Evolutionary conservation across 2,797 vertebrate genomes (phyloP).

Genomic region (Phoebastria nigripes): DNA sequence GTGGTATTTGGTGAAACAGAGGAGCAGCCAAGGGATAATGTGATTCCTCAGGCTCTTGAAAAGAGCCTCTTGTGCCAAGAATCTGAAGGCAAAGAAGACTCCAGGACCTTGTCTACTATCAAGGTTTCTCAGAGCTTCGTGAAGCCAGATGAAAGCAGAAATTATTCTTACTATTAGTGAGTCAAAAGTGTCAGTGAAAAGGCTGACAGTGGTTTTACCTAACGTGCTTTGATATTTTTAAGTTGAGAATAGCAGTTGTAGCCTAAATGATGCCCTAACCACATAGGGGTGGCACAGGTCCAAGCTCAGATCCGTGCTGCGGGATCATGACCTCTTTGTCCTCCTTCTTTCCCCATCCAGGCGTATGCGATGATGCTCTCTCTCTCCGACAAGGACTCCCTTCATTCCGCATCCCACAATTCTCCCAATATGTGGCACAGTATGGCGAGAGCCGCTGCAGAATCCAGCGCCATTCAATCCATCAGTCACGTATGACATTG

Average conservation of each 20-base stretch:
- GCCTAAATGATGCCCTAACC: neutral
- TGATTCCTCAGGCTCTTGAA: neutral
- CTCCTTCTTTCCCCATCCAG: constrained; percentile 65
- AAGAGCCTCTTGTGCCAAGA: constrained; percentile 9
- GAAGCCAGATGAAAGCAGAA: constrained; percentile 35
- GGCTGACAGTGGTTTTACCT: constrained; percentile 43
- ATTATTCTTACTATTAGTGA: neutral
- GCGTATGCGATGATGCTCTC: constrained; percentile 99
- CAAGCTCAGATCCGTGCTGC: rapidly evolving
- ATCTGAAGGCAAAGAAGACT: constrained; percentile 16
- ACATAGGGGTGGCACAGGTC: rapidly evolving
- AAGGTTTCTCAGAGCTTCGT: constrained; percentile 28
- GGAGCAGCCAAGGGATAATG: constrained; percentile 18
- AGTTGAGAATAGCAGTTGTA: neutral
- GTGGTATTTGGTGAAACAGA: neutral
- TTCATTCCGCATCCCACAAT: constrained; percentile 85
- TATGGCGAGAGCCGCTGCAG: constrained; percentile 90
- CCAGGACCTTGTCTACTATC: constrained; percentile 4
- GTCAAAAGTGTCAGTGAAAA: neutral
- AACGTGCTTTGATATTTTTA: neutral
- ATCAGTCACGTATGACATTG: constrained; percentile 96
- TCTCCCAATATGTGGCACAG: constrained; percentile 96
- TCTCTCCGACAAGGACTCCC: constrained; percentile 93
- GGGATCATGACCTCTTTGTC: neutral
- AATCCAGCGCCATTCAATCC: constrained; percentile 95